Evolutionary conservation across 2,797 vertebrate species (phyloP).

Genomic region (Malacoraja senta): DNA sequence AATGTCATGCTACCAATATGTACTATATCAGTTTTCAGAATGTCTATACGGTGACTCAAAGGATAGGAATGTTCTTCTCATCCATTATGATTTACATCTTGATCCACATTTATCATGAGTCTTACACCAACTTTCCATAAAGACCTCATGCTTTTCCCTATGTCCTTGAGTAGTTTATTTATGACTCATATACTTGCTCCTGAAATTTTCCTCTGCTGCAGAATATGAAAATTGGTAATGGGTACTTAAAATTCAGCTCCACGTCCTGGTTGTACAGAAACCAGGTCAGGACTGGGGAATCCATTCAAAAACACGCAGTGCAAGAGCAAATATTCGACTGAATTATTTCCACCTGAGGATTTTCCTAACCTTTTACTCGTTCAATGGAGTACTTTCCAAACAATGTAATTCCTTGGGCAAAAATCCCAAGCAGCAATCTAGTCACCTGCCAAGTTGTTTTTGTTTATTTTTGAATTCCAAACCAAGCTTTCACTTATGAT

Average conservation of each 20-base stretch:
- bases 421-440: background rate
- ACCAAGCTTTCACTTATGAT: background rate
- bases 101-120: background rate
- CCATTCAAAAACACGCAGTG: background rate
- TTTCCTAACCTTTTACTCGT: background rate
- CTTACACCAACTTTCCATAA: background rate
- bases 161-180: background rate
- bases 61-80: background rate
- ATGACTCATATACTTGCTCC: slow-evolving; percentile 1
- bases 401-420: background rate
- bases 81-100: slow-evolving; percentile 14
- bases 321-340: background rate
- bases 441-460: background rate
- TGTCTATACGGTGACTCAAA: background rate
- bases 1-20: background rate
- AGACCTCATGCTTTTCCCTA: background rate
- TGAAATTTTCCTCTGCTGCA: background rate
- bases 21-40: background rate
- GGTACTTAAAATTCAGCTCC: background rate
- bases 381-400: background rate
- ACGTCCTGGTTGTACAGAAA: background rate
- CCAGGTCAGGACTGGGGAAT: background rate
- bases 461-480: background rate
- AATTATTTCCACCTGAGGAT: background rate
- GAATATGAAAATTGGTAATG: background rate